phyloP scores from a whole-genome alignment of 2,888 invertebrate species.

The Lasioglossum malachurum region DNA sequence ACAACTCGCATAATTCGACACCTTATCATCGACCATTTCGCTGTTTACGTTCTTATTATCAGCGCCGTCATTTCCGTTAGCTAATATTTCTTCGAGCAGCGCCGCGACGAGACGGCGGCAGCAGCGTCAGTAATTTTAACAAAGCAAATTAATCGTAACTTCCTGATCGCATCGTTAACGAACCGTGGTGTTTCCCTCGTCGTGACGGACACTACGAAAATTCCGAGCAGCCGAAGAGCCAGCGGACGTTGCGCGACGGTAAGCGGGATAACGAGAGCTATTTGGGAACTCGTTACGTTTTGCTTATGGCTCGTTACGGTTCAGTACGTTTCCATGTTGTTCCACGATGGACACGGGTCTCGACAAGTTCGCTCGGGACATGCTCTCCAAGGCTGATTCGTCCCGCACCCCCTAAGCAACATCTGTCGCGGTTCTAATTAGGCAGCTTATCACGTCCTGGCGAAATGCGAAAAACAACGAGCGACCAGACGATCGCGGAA shows the following conservation, averaged over 20 bases:
- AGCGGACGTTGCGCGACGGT: conserved; percentile 39
- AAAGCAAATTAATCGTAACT: conserved; percentile 7
- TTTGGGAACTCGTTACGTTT: conserved; percentile 64
- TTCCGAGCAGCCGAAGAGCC: neutral
- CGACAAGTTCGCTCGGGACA: conserved; percentile 40
- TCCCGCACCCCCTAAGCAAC: conserved; percentile 51
- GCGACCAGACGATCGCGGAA: neutral
- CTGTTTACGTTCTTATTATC: neutral
- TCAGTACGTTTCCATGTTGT: conserved; percentile 51
- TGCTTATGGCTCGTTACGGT: conserved; percentile 54
- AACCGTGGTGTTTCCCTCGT: neutral
- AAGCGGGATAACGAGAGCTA: conserved; percentile 57
- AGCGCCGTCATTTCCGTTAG: neutral
- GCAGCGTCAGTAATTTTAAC: neutral
- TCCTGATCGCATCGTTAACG: neutral
- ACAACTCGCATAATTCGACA: neutral
- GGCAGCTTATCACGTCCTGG: conserved; percentile 61
- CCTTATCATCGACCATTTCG: neutral
- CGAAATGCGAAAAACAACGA: conserved; percentile 42
- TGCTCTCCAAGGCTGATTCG: conserved; percentile 37
- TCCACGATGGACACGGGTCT: conserved; percentile 58
- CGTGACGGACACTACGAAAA: neutral
- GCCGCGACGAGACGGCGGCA: neutral
- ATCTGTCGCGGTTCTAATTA: conserved; percentile 70
- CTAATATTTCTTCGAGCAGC: neutral